phyloP scores from a whole-genome alignment of 2,113 vertebrate species.

The Bolborhynchus lineola region DNA sequence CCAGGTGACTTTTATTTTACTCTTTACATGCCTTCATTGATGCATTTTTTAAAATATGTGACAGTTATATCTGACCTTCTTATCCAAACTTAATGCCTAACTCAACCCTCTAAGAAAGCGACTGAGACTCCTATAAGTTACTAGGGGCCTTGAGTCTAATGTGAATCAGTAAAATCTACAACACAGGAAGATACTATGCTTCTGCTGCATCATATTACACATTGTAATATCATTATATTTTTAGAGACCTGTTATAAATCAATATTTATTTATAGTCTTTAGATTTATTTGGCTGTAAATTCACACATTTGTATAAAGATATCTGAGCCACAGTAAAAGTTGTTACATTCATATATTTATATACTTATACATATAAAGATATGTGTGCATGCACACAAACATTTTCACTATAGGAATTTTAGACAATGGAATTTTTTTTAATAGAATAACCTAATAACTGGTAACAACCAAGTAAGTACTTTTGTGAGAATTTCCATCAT shows the following conservation, averaged over 20 bases:
- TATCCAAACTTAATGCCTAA: background rate
- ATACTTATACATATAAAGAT: background rate
- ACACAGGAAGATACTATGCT: background rate
- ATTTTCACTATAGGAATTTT: background rate
- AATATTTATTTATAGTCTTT: background rate
- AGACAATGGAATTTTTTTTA: background rate
- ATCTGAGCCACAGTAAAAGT: background rate
- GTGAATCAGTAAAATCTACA: background rate
- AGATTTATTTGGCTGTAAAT: background rate
- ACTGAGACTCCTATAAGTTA: background rate
- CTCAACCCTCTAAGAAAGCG: background rate
- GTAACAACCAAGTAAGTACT: background rate
- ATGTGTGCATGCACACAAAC: background rate
- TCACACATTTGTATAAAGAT: background rate
- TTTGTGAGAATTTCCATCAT: background rate
- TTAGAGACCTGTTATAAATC: background rate
- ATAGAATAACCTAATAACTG: background rate
- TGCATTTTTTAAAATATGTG: background rate
- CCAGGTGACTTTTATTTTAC: background rate
- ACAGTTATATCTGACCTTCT: background rate
- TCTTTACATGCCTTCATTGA: background rate
- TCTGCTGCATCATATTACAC: background rate
- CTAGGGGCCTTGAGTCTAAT: background rate
- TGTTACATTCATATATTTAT: background rate
- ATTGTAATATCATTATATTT: background rate